These are phyloP conservation scores for Sanderia malayensis DNA, from an alignment of 30 jellyfish, hydroid and myxozoan genomes.

Conservation along the genomic window DNA sequence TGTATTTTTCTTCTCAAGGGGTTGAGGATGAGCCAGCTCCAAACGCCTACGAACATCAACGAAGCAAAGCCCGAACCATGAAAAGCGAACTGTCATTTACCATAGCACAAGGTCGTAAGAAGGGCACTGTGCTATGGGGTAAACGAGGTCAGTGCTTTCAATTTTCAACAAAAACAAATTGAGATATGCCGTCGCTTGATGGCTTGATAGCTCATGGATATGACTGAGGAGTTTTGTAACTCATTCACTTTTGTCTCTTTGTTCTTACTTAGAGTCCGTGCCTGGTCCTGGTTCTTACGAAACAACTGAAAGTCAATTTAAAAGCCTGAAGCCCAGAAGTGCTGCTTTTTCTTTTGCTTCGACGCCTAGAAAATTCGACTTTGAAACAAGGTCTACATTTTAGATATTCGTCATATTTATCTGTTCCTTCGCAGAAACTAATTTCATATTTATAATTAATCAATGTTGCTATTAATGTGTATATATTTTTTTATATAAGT, in stretches of 20 bases:
- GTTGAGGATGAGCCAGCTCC: conserved; percentile 53
- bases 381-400: conserved; percentile 25
- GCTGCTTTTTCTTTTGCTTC: conserved; percentile 48
- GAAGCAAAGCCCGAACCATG: conserved; percentile 36
- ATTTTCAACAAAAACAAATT: too few relatives aligned
- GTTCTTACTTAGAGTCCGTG: background rate
- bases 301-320: conserved; percentile 2
- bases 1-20: conserved; percentile 13
- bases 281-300: conserved; percentile 36
- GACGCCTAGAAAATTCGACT: conserved; percentile 43
- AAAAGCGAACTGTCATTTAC: conserved; percentile 14
- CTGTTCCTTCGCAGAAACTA: too few relatives aligned
- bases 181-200: too few relatives aligned
- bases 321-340: conserved; percentile 49
- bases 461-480: too few relatives aligned
- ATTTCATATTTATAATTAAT: too few relatives aligned
- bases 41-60: conserved; percentile 26
- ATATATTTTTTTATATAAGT: too few relatives aligned
- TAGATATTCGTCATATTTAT: too few relatives aligned
- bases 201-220: too few relatives aligned
- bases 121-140: conserved; percentile 39
- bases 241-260: too few relatives aligned
- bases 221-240: too few relatives aligned
- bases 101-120: conserved; percentile 39
- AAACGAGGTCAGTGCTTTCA: conserved; percentile 52